phyloP scores from a whole-genome alignment of 2,113 vertebrate genomes.

The Tyto alba region DNA sequence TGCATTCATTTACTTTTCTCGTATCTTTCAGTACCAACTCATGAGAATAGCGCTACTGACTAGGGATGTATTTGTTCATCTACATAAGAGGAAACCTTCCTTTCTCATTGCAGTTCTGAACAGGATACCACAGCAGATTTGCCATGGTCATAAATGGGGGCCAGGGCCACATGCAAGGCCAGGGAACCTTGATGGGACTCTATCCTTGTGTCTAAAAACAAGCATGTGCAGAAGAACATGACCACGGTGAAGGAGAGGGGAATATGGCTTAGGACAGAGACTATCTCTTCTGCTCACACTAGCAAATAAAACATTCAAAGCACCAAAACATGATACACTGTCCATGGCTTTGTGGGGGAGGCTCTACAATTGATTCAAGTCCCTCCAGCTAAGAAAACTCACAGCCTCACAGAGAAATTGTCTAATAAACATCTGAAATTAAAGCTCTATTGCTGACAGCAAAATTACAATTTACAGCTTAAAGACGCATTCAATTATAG shows the following conservation, averaged over 20 bases:
- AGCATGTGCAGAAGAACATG: background rate
- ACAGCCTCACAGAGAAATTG: slow-evolving; percentile 36
- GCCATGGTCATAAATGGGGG: background rate
- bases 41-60: background rate
- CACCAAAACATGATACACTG: background rate
- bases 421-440: slow-evolving; percentile 64
- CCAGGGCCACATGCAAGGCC: background rate
- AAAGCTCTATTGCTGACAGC: slow-evolving; percentile 59
- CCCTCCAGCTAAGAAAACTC: slow-evolving; percentile 41
- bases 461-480: slow-evolving; percentile 66
- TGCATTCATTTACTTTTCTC: slow-evolving; percentile 8
- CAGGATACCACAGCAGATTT: background rate
- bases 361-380: slow-evolving; percentile 3
- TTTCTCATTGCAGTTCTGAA: background rate
- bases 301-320: background rate
- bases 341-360: background rate
- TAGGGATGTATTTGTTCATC: background rate
- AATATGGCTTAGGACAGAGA: background rate
- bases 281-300: background rate
- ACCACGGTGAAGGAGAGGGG: background rate
- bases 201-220: background rate
- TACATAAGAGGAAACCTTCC: background rate
- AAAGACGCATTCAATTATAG: slow-evolving; percentile 59
- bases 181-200: background rate
- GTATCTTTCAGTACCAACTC: background rate